Evolutionary conservation across 2,797 vertebrate species (phyloP), one percentile per base, ranked within the genome.

Genomic region (Rhodeus uyekii): DNA sequence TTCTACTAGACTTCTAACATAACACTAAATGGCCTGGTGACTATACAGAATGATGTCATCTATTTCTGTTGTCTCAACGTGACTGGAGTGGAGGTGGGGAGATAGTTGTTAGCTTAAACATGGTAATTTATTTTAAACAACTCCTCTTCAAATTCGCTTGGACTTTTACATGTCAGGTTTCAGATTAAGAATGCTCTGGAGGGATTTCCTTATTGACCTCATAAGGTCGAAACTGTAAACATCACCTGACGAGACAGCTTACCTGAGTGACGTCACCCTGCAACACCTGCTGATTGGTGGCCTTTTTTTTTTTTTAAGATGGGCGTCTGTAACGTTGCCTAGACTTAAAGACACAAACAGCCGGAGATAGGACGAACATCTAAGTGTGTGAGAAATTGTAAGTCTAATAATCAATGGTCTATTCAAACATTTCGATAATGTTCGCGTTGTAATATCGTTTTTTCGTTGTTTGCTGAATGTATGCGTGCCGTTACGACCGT

Each of bases 211-310:
- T 65, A 12, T 55, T 32, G 9, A 8, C 46, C 16, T 10, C 1
- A 18, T 4, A 3, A 16, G 13, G 5, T 13, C 71, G 71, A 75
- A 75, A 75, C 80, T 18, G 46, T 81, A 75, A 81, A 81, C 71
- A 81, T 24, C 80, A 75, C 71, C 61, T 75, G 71, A 75, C 80
- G 0, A 29, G 7, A 3, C 18, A 9, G n/a, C 7, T 14, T 60
- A 76, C 75, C 75, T 76, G 75, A 1, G 38, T 46, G 58, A 76
- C 22, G 27, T 63, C 39, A 72, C 12, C 5, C 19, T 1, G 10
- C 0, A 42, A 12, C 39, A 10, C 4, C 2, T 32, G 19, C 24
- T 48, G 61, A 38, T 67, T 24, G 61, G 61, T 61, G 67, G 0
- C 2, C n/a, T n/a, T n/a, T n/a, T n/a, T n/a, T n/a, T n/a, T n/a